A percentile compares a stretch with the other conserved stretches of the same genome.
phyloP scores from a whole-genome alignment of 2,797 vertebrate species.

The Notolepis coatsorum region DNA sequence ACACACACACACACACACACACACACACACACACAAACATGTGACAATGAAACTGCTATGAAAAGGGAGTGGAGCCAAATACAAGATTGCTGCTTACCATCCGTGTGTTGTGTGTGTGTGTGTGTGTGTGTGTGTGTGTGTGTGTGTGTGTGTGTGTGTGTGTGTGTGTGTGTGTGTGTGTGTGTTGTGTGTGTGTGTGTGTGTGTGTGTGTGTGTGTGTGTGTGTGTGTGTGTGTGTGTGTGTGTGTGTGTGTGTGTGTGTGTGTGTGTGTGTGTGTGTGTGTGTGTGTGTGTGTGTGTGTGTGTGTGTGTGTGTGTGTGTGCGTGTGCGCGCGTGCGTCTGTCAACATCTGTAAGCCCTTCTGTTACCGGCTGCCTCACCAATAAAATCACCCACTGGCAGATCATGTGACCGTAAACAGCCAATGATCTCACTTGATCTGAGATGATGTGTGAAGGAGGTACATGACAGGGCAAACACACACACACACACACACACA shows the following conservation, averaged over 20 bases:
- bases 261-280: constrained; percentile 12
- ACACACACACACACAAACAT: constrained; percentile 10
- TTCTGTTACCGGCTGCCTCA: constrained; percentile 42
- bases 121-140: no score
- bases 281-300: neutral
- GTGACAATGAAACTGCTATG: constrained; percentile 7
- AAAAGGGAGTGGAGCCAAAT: no score
- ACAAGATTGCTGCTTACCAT: no score
- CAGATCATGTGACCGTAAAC: constrained; percentile 59
- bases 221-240: neutral
- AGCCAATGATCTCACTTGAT: constrained; percentile 67
- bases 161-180: no score
- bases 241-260: constrained; percentile 19
- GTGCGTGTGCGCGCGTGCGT: constrained; percentile 31
- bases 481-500: constrained; percentile 36
- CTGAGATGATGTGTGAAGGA: constrained; percentile 49
- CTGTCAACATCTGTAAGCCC: constrained; percentile 18
- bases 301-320: constrained; percentile 5
- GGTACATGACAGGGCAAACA: constrained; percentile 68
- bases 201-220: neutral
- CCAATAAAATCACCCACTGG: constrained; percentile 51
- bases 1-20: neutral
- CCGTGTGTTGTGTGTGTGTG: no score
- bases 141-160: no score
- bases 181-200: no score